phyloP scores from a whole-genome alignment of 1,140 invertebrate species.

The Drosophila sp. region DNA sequence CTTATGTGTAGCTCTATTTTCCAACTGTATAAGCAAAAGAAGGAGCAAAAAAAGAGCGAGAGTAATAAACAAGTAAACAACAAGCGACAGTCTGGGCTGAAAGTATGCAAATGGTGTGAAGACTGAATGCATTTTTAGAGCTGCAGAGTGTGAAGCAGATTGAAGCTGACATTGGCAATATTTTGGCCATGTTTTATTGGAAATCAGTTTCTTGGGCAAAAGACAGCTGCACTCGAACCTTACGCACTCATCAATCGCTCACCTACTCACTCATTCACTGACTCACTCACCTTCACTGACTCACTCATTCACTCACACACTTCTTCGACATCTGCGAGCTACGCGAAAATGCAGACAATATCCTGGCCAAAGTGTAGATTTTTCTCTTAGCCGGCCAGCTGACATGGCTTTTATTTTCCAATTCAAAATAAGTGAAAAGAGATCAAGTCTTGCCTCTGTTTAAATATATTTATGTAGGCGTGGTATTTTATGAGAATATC shows the following conservation, averaged over 20 bases:
- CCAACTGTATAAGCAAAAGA: constrained; percentile 28
- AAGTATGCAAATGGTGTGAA: constrained; percentile 37
- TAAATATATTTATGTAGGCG: constrained; percentile 76
- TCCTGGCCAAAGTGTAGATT: constrained; percentile 18
- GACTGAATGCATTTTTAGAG: constrained; percentile 3
- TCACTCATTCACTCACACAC: constrained; percentile 7
- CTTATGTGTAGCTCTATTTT: constrained; percentile 63
- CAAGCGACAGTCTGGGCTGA: constrained; percentile 55
- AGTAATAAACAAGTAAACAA: constrained; percentile 54
- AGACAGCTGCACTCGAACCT: constrained; percentile 51
- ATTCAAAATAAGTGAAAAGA: constrained; percentile 10
- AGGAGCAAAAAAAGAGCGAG: constrained; percentile 32
- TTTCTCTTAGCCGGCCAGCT: constrained; percentile 45
- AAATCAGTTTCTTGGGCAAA: constrained; percentile 67
- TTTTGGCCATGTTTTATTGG: constrained; percentile 61
- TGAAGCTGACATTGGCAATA: constrained; percentile 22
- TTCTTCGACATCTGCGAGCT: constrained; percentile 26
- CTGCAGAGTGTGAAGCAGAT: constrained; percentile 17
- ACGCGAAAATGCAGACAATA: constrained; percentile 20
- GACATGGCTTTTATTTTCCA: constrained; percentile 64
- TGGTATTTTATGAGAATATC: constrained; percentile 68
- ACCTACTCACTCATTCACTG: constrained; percentile 17
- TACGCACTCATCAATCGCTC: constrained; percentile 33
- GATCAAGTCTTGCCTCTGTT: constrained; percentile 48
- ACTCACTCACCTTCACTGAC: constrained; percentile 34